phyloP scores from a whole-genome alignment of 2,888 invertebrate genomes.

The Napeogenes inachia region DNA sequence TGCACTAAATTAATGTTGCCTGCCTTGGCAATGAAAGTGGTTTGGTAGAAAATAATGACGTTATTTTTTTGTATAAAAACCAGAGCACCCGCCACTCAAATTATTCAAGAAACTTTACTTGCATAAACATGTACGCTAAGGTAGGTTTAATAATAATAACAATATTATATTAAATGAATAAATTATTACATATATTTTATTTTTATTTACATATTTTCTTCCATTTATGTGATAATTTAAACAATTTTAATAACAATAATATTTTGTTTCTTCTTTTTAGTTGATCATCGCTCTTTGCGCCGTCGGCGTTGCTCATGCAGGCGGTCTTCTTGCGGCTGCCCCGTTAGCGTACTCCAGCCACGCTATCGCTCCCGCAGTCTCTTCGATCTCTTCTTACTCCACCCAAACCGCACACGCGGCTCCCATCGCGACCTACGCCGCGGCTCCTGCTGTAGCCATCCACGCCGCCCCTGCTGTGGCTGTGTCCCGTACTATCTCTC shows the following conservation, averaged over 20 bases:
- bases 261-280: slow-evolving; percentile 39
- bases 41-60: slow-evolving; percentile 41
- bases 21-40: slow-evolving; percentile 74
- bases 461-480: slow-evolving; percentile 28
- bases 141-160: slow-evolving; percentile 43
- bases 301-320: slow-evolving; percentile 77
- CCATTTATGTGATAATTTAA: background rate
- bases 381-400: slow-evolving; percentile 46
- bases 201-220: too few species aligned
- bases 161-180: slow-evolving; percentile 4
- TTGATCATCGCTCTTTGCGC: slow-evolving; percentile 77
- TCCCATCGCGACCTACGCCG: slow-evolving; percentile 49
- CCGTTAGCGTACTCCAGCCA: slow-evolving; percentile 70
- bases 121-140: slow-evolving; percentile 75
- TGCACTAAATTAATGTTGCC: slow-evolving; percentile 39
- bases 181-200: slow-evolving; percentile 3
- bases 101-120: slow-evolving; percentile 70
- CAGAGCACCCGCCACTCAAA: slow-evolving; percentile 58
- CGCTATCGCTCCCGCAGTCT: slow-evolving; percentile 49
- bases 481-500: slow-evolving; percentile 28
- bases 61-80: slow-evolving; percentile 65
- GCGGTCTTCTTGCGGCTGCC: slow-evolving; percentile 69
- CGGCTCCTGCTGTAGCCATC: slow-evolving; percentile 54
- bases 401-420: slow-evolving; percentile 39
- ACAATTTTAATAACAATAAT: background rate